Evolutionary conservation across 2,888 invertebrate genomes (phyloP).

Genomic region (Lacanobia wlatinum): DNA sequence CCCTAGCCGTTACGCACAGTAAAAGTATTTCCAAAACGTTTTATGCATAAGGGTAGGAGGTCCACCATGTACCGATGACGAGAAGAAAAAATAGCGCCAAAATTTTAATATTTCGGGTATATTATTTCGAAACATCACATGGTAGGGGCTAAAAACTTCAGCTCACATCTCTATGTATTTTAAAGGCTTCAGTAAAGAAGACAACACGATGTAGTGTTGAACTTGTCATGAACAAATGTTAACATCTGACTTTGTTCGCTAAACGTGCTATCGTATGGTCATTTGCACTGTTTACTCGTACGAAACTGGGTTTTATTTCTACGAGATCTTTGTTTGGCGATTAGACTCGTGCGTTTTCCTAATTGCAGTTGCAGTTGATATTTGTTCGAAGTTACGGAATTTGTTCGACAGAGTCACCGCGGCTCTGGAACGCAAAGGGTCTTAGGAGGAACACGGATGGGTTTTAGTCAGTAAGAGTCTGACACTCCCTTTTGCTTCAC

Average conservation of each 20-base stretch:
- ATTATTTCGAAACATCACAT: not conserved
- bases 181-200: conserved; percentile 63
- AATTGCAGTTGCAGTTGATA: conserved; percentile 8
- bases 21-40: too few species aligned
- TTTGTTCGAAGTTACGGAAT: not conserved
- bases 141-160: conserved; percentile 56
- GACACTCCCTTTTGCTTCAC: too few species aligned
- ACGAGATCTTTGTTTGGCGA: conserved; percentile 12
- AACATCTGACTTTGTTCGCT: conserved; percentile 35
- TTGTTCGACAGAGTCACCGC: too few species aligned
- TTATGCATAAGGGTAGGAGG: too few species aligned
- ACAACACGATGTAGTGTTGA: conserved; percentile 56
- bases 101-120: too few species aligned
- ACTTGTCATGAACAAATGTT: conserved; percentile 68
- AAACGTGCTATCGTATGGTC: conserved; percentile 38
- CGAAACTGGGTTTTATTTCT: not conserved
- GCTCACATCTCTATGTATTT: conserved; percentile 59
- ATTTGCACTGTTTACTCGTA: conserved; percentile 17
- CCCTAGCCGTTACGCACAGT: too few species aligned
- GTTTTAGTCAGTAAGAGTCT: too few species aligned
- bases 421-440: too few species aligned
- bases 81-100: too few species aligned
- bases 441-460: too few species aligned
- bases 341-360: conserved; percentile 25
- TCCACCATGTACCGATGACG: too few species aligned